These are phyloP conservation scores for Cydia amplana DNA, from an alignment of 1,140 invertebrate genomes.

Conservation along the genomic window DNA sequence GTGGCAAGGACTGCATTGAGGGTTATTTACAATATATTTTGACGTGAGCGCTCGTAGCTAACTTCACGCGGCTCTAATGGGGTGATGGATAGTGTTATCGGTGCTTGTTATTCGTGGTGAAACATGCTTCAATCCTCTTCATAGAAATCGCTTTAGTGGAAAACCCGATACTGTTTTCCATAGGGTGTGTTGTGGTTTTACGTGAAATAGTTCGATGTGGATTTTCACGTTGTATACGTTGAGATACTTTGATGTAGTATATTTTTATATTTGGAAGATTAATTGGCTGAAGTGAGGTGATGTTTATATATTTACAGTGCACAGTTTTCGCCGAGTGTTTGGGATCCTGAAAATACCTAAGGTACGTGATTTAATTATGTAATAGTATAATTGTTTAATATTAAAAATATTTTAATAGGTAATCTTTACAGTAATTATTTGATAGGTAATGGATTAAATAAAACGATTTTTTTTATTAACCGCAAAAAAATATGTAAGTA, in stretches of 20 bases:
- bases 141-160: conserved; percentile 56
- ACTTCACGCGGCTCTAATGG: conserved; percentile 75
- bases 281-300: conserved; percentile 28
- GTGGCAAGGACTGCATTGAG: conserved; percentile 45
- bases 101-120: conserved; percentile 63
- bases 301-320: conserved; percentile 19
- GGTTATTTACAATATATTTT: conserved; percentile 78
- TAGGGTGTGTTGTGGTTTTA: conserved; percentile 30
- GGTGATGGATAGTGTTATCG: conserved; percentile 78
- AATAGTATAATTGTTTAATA: neutral
- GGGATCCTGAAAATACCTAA: conserved; percentile 1
- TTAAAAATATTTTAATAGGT: neutral
- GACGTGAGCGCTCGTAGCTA: conserved; percentile 71
- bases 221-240: conserved; percentile 24
- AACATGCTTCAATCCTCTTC: conserved; percentile 57
- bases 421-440: neutral
- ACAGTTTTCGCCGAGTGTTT: neutral
- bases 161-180: conserved; percentile 48
- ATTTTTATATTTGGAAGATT: conserved; percentile 22
- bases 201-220: conserved; percentile 41
- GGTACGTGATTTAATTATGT: too few relatives aligned
- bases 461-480: too few relatives aligned
- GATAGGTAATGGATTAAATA: too few relatives aligned
- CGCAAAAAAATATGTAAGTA: too few relatives aligned
- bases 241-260: conserved; percentile 1